A percentile compares a stretch with the other conserved stretches of the same genome.
These are phyloP conservation scores for Myiothlypis chrysogaster DNA, from an alignment of 2,797 vertebrate genomes.

Conservation along the genomic window DNA sequence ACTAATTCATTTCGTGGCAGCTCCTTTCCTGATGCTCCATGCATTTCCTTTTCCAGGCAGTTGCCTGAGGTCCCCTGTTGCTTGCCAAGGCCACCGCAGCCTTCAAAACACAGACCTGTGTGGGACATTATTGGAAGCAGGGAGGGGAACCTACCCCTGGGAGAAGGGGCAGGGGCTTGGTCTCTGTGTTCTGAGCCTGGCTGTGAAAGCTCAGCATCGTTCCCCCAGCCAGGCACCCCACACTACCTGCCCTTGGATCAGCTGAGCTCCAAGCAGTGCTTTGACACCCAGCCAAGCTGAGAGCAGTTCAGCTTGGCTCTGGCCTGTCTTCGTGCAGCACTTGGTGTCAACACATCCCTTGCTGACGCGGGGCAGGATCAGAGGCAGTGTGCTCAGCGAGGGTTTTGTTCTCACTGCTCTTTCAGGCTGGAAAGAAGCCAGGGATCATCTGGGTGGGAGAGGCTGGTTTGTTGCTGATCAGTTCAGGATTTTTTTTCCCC, in stretches of 20 bases:
- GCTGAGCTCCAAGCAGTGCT: neutral
- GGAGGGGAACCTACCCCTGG: neutral
- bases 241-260: neutral
- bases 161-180: neutral
- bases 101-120: neutral
- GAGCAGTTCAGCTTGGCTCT: neutral
- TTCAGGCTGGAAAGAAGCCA: neutral
- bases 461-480: neutral
- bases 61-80: neutral
- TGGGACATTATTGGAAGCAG: neutral
- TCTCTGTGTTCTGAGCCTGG: neutral
- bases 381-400: neutral
- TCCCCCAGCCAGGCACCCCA: neutral
- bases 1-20: accelerated
- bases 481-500: neutral
- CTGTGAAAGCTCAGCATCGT: neutral
- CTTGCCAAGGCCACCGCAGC: neutral
- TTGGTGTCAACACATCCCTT: neutral
- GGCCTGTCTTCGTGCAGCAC: neutral
- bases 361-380: accelerated
- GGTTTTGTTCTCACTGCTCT: neutral
- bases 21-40: accelerated
- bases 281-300: neutral
- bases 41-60: neutral
- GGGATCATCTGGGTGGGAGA: neutral